Evolutionary conservation across 2,797 vertebrate species (phyloP).

Genomic region (Orientallactaga sibirica): DNA sequence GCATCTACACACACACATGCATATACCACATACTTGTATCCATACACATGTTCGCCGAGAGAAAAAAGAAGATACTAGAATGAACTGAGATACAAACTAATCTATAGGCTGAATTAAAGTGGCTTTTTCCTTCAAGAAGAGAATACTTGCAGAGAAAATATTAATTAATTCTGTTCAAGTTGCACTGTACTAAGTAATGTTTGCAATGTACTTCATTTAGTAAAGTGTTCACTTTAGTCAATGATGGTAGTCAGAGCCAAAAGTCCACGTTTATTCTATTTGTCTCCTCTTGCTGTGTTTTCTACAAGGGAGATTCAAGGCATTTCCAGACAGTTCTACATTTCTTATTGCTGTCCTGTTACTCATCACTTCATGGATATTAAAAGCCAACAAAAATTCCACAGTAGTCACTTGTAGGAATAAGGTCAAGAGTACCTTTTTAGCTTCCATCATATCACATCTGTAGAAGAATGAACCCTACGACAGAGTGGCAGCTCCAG

Average conservation of each 20-base stretch:
- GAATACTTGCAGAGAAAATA: neutral
- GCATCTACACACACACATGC: no score
- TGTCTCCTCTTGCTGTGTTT: neutral
- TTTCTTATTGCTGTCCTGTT: slow-evolving; percentile 28
- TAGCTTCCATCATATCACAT: neutral
- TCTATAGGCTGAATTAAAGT: neutral
- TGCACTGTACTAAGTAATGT: neutral
- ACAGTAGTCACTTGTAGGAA: neutral
- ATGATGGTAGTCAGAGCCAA: neutral
- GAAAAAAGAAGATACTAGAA: neutral
- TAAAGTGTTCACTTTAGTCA: neutral
- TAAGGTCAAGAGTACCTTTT: neutral
- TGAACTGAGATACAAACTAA: neutral
- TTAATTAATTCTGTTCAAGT: neutral
- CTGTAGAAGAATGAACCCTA: slow-evolving; percentile 27
- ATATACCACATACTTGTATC: no score
- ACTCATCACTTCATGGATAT: neutral
- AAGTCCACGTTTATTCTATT: slow-evolving; percentile 16
- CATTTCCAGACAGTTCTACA: neutral
- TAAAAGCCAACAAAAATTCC: slow-evolving; percentile 26
- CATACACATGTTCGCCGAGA: no score
- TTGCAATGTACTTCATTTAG: slow-evolving; percentile 9
- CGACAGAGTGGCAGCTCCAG: slow-evolving; percentile 42
- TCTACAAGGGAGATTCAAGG: slow-evolving; percentile 5
- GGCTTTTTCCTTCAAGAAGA: slow-evolving; percentile 12